Percentiles rank a stretch among this genome's conserved stretches.
Conservation (phyloP, 2,797 vertebrate species). For the Chloroceryle amazona region DNA sequence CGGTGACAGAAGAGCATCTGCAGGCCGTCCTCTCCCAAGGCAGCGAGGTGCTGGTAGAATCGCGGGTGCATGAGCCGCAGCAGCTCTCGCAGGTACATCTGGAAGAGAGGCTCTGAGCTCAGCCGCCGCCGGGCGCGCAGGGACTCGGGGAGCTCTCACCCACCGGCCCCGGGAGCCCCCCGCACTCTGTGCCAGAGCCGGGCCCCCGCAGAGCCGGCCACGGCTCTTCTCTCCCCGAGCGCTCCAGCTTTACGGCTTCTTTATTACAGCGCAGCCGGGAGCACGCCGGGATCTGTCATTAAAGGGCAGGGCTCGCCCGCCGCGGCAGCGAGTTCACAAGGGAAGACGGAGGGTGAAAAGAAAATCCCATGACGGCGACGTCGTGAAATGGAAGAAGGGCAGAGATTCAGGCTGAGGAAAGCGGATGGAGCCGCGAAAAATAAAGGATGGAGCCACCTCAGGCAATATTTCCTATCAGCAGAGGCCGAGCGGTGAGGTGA, state of each 20-base stretch:
- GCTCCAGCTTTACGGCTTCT: not conserved
- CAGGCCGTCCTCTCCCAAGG: slow-evolving; percentile 94
- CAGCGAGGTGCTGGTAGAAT: slow-evolving; percentile 93
- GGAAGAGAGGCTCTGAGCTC: not conserved
- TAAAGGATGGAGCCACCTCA: not conserved
- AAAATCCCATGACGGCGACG: not conserved
- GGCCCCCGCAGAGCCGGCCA: not conserved
- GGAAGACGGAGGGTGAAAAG: not conserved
- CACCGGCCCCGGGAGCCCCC: accelerated
- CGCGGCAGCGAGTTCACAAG: not conserved
- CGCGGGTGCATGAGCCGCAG: slow-evolving; percentile 90
- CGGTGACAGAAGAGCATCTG: slow-evolving; percentile 99
- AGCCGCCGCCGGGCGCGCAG: accelerated
- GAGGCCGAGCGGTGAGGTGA: not conserved
- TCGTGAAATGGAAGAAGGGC: not conserved
- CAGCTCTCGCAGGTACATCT: slow-evolving; percentile 97
- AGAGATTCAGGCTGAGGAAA: not conserved
- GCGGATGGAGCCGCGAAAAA: not conserved
- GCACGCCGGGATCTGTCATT: not conserved
- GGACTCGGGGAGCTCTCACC: accelerated
- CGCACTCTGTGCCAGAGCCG: accelerated
- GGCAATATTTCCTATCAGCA: not conserved
- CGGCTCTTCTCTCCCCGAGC: not conserved
- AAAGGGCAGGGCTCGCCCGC: not conserved
- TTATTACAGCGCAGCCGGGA: not conserved